Evolutionary conservation across 1,140 invertebrate genomes (phyloP).

Genomic region (Ptiloglossa arizonensis): DNA sequence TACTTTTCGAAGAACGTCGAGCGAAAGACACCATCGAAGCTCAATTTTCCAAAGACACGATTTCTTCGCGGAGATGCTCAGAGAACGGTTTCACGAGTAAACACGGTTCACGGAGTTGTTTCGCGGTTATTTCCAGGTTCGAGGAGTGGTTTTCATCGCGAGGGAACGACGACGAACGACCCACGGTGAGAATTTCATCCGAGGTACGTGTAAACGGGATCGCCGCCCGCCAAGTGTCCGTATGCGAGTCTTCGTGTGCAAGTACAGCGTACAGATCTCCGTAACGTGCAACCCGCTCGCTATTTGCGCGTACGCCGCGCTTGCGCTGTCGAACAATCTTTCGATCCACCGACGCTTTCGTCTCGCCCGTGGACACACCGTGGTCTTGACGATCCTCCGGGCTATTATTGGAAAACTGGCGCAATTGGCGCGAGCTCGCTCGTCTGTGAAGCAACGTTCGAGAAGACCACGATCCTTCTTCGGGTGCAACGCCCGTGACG

Average conservation of each 20-base stretch:
- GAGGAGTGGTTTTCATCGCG: no score
- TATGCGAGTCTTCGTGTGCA: conserved; percentile 63
- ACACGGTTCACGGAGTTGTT: no score
- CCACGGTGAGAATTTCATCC: no score
- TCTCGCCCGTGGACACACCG: conserved; percentile 29
- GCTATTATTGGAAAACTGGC: conserved; percentile 9
- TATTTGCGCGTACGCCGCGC: conserved; percentile 61
- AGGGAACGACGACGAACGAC: no score
- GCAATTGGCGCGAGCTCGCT: neutral
- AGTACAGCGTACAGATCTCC: conserved; percentile 65
- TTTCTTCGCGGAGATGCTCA: no score
- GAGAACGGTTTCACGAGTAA: no score
- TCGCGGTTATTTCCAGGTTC: no score
- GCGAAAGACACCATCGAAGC: no score
- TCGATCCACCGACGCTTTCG: conserved; percentile 46
- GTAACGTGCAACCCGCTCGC: conserved; percentile 54
- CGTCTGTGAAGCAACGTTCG: conserved; percentile 1
- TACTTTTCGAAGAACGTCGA: no score
- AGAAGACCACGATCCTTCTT: neutral
- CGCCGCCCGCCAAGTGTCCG: conserved; percentile 38
- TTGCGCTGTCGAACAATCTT: conserved; percentile 53
- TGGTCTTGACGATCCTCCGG: neutral
- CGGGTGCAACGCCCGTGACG: neutral
- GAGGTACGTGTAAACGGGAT: neutral
- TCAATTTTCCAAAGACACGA: no score